Percentiles rank a stretch among this genome's conserved stretches.
phyloP scores from a whole-genome alignment of 1,140 invertebrate genomes.

The Cotesia typhae region DNA sequence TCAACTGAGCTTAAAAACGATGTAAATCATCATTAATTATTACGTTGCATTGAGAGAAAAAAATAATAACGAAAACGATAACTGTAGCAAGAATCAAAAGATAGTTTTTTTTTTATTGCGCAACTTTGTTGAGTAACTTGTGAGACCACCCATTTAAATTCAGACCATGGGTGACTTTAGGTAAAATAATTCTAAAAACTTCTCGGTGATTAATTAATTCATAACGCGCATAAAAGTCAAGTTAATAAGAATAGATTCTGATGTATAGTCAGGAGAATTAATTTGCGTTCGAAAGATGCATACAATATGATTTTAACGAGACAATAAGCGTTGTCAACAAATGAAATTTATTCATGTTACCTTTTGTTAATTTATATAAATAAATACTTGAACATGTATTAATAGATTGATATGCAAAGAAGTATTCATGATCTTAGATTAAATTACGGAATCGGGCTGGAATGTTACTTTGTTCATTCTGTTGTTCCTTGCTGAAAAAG shows the following conservation, averaged over 20 bases:
- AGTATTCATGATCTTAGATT: neutral
- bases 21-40: no score
- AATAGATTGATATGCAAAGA: neutral
- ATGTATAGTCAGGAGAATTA: neutral
- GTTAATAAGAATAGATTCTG: no score
- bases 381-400: neutral
- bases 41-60: no score
- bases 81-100: no score
- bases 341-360: neutral
- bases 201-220: neutral
- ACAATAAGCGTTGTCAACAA: conserved; percentile 31
- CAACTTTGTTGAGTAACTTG: no score
- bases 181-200: no score
- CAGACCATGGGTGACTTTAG: neutral
- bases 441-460: conserved; percentile 29
- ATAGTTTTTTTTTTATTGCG: no score
- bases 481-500: neutral
- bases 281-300: neutral
- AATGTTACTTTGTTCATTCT: conserved; percentile 23
- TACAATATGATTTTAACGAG: conserved; percentile 3
- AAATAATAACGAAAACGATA: no score
- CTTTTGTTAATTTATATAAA: neutral
- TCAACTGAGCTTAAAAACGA: no score
- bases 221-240: no score
- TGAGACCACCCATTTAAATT: neutral